phyloP scores from a whole-genome alignment of 2,888 invertebrate species.

The Galeopsomyia nigrocyanea region DNA sequence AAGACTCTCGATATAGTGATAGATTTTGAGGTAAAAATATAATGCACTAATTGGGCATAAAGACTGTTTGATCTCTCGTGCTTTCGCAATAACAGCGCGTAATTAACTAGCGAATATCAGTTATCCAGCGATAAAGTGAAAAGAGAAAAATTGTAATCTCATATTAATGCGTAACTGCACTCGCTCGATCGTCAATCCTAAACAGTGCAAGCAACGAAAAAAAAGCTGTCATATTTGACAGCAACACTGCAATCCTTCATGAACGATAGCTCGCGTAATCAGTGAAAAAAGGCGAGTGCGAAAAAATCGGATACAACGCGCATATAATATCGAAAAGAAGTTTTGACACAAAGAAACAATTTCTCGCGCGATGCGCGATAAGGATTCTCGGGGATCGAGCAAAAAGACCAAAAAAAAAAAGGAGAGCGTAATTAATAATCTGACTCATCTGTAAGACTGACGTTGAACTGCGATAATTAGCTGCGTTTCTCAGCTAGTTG shows the following conservation, averaged over 20 bases:
- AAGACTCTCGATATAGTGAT: neutral
- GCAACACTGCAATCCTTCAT: too few species aligned
- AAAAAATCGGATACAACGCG: constrained; percentile 38
- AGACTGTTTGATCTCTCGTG: constrained; percentile 19
- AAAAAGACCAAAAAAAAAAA: constrained; percentile 7
- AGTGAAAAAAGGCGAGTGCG: constrained; percentile 1
- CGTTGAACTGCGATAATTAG: constrained; percentile 29
- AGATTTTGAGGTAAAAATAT: neutral
- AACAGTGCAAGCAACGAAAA: too few species aligned
- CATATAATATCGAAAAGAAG: constrained; percentile 20
- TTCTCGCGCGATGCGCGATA: constrained; percentile 33
- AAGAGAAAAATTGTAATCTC: constrained; percentile 26
- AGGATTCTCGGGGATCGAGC: constrained; percentile 1
- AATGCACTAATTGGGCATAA: constrained; percentile 21
- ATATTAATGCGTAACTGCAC: constrained; percentile 3
- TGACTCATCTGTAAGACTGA: constrained; percentile 37
- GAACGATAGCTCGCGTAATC: neutral
- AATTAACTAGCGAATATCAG: constrained; percentile 17
- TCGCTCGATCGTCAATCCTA: neutral
- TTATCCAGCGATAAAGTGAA: neutral
- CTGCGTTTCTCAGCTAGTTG: constrained; percentile 5
- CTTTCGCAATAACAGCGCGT: constrained; percentile 23
- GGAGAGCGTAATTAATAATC: constrained; percentile 46
- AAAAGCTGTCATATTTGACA: too few species aligned
- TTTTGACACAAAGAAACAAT: constrained; percentile 48